Percentiles rank a stretch among this genome's conserved stretches.
Evolutionary conservation across 64 coral and sea anemone genomes (phyloP).

Genomic region (Montipora sp.): DNA sequence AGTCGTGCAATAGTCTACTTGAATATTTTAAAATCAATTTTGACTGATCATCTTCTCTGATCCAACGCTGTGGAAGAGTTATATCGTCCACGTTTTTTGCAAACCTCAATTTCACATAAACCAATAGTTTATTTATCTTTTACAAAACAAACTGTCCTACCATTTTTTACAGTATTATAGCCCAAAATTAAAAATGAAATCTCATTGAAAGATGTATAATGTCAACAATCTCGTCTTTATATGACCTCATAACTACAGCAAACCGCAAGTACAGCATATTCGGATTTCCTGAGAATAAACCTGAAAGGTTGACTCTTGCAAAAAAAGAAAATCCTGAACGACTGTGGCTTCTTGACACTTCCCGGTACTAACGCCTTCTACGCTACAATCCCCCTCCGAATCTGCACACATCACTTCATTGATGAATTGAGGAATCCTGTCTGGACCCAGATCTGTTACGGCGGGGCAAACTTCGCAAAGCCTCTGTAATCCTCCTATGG

Average conservation of each 20-base stretch:
- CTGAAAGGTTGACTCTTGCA: background rate
- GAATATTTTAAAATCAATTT: too few relatives aligned
- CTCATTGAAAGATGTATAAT: too few relatives aligned
- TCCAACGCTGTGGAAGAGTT: too few relatives aligned
- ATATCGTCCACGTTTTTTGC: too few relatives aligned
- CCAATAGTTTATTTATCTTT: too few relatives aligned
- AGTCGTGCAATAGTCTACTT: too few relatives aligned
- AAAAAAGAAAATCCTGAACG: slow-evolving; percentile 27
- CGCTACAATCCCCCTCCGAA: background rate
- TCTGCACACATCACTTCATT: slow-evolving; percentile 50
- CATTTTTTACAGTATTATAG: too few relatives aligned
- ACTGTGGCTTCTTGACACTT: slow-evolving; percentile 8
- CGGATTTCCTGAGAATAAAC: slow-evolving; percentile 24
- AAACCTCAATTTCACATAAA: too few relatives aligned
- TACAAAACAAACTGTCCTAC: too few relatives aligned
- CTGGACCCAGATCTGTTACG: slow-evolving; percentile 44
- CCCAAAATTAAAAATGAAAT: too few relatives aligned
- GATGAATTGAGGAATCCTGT: slow-evolving; percentile 38
- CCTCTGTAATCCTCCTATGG: background rate
- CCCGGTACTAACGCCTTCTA: background rate
- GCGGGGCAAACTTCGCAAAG: slow-evolving; percentile 42
- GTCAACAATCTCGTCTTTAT: too few relatives aligned
- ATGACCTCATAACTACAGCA: background rate
- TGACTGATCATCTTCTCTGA: too few relatives aligned
- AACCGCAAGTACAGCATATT: slow-evolving; percentile 39